Evolutionary conservation across 1,140 invertebrate species (phyloP), one percentile per base, ranked within the genome.

Genomic region (Ctenoplectra terminalis): DNA sequence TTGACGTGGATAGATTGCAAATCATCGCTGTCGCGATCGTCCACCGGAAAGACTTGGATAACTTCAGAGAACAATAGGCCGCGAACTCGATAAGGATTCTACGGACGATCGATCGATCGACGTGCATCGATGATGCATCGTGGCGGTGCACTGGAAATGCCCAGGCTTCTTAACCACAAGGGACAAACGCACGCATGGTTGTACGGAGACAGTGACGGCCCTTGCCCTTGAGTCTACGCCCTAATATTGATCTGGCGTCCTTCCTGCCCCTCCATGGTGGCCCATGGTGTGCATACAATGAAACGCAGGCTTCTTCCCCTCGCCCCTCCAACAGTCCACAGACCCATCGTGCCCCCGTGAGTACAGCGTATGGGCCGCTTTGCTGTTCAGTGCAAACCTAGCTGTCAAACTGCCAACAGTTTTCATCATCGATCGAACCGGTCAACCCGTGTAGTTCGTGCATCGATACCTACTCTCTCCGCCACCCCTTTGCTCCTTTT

Each of bases 181-280:
- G 9, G 37, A 37, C 20, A 23, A 63, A 67, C n/a, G n/a, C 40
- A 13, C n/a, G 31, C 40, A 54, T 11, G n/a, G 40, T 66, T 29
- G 23, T 56, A 40, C 40, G 40, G 67, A 54, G 50, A 8, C 67
- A 6, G 9, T 52, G 43, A 56, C 72, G 85, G 85, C 86, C 90
- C 90, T 91, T 90, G 90, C 89, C 91, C 90, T 91, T 91, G 89
- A 90, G 90, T 91, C 89, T 88, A 90, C 90, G 88, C 91, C 91
- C 90, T 90, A 92, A 91, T 92, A 92, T 92, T 90, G 91, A 92
- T 92, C 90, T 82, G 82, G 71, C 81, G 79, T 84, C 83, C 86
- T 85, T 85, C 81, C 76, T 86, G 76, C 83, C 87, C 88, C 90
- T 69, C 87, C 82, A 85, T 64, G 48, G n/a, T 72, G 46, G 70